A percentile compares a stretch with the other conserved stretches of the same genome.
These are phyloP conservation scores for Thaumetopoea pityocampa DNA, from an alignment of 1,140 invertebrate species.

Conservation along the genomic window DNA sequence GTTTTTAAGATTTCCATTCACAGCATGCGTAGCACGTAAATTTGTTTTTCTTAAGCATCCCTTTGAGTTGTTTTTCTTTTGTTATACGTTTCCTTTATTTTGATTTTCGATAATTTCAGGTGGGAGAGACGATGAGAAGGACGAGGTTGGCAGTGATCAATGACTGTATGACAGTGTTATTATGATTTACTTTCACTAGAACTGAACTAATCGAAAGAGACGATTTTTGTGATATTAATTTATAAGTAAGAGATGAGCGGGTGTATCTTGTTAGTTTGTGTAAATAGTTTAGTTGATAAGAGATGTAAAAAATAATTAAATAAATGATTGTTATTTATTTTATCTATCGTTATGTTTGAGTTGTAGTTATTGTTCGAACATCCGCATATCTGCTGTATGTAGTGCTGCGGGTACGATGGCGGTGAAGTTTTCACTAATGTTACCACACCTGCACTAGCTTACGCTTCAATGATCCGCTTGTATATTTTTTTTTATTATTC, in stretches of 20 bases:
- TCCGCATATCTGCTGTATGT: no score
- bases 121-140: constrained; percentile 66
- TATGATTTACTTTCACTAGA: constrained; percentile 33
- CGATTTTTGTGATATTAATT: constrained; percentile 70
- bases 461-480: no score
- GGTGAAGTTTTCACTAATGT: no score
- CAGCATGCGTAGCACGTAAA: constrained; percentile 25
- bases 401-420: no score
- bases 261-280: constrained; percentile 40
- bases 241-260: constrained; percentile 53
- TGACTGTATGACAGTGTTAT: constrained; percentile 52
- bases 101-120: constrained; percentile 65
- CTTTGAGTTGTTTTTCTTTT: constrained; percentile 33
- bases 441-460: no score
- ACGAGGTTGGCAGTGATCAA: constrained; percentile 60
- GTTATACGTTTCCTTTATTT: constrained; percentile 56
- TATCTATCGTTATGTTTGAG: constrained; percentile 38
- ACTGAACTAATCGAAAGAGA: constrained; percentile 57
- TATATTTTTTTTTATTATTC: no score
- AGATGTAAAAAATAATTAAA: constrained; percentile 49
- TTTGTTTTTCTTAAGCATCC: constrained; percentile 23
- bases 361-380: constrained; percentile 6
- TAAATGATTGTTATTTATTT: constrained; percentile 50
- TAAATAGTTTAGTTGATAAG: constrained; percentile 62
- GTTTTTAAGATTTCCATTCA: constrained; percentile 9